Percentiles rank a stretch among this genome's conserved stretches.
These are phyloP conservation scores for Tubulanus polymorphus DNA, from an alignment of 2,888 invertebrate genomes.

Conservation along the genomic window DNA sequence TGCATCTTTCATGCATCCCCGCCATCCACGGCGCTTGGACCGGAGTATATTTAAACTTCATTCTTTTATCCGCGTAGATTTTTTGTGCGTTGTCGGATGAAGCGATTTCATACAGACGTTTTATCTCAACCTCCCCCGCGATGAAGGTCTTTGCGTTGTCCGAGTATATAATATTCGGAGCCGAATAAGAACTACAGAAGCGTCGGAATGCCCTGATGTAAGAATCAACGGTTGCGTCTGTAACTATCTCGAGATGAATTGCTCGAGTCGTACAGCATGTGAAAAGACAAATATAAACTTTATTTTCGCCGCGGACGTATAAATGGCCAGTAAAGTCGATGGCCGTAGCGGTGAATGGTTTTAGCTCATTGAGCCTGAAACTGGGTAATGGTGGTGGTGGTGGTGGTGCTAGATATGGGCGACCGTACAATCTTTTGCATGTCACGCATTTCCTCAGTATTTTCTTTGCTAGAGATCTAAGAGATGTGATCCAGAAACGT, in stretches of 20 bases:
- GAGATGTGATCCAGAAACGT: not conserved
- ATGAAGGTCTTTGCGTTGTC: constrained; percentile 8
- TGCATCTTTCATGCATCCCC: not conserved
- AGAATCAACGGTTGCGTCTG: not conserved
- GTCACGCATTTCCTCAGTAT: not conserved
- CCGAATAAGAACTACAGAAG: not conserved
- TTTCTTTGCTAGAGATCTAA: not conserved
- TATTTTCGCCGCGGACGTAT: not conserved
- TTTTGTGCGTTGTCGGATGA: not conserved
- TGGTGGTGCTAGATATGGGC: not conserved
- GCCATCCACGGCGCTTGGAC: constrained; percentile 2
- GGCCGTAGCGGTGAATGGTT: not conserved
- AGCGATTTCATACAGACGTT: not conserved
- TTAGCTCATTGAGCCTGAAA: not conserved
- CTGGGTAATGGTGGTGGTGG: not conserved
- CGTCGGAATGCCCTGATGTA: not conserved
- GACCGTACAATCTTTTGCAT: not conserved
- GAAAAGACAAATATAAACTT: constrained; percentile 4
- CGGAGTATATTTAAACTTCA: not conserved
- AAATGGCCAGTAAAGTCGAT: constrained; percentile 5
- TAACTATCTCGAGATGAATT: not conserved
- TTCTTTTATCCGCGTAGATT: not conserved
- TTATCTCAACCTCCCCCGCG: not conserved
- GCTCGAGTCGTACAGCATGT: not conserved
- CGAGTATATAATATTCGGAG: not conserved